Conservation (phyloP, 2,797 vertebrate species). For the Phrynocephalus vlangalii region DNA sequence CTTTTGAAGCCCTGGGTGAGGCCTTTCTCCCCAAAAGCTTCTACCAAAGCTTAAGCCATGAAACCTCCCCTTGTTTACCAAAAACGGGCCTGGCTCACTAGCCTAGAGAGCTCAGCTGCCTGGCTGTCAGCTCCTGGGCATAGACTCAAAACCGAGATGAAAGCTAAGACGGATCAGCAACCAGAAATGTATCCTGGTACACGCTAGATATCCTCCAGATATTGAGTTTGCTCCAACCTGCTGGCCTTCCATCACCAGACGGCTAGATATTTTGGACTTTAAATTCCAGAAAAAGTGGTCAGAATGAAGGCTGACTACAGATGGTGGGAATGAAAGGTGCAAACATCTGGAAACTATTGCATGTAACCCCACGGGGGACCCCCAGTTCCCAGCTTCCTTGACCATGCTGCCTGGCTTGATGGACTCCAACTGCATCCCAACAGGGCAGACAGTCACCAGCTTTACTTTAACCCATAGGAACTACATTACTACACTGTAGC, state of each 20-base stretch:
- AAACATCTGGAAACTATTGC: too few species aligned
- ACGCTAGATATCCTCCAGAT: background rate
- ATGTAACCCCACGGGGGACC: background rate
- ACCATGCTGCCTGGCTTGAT: background rate
- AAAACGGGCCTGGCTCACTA: background rate
- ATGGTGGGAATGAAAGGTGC: too few species aligned
- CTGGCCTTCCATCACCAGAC: too few species aligned
- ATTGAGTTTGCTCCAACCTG: too few species aligned
- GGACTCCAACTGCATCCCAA: background rate
- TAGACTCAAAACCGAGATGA: background rate
- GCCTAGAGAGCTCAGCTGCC: background rate
- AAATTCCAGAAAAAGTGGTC: too few species aligned
- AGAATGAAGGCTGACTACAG: too few species aligned
- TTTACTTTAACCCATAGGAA: background rate
- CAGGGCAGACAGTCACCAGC: background rate
- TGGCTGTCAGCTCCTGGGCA: background rate
- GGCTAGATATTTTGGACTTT: too few species aligned
- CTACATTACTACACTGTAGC: background rate
- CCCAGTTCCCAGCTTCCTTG: background rate
- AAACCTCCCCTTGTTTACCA: too few species aligned
- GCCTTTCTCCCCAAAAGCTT: background rate
- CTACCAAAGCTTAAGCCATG: too few species aligned
- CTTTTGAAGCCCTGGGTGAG: background rate
- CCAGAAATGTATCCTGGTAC: background rate
- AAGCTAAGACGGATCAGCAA: background rate